phyloP scores from a whole-genome alignment of 2,113 vertebrate species.

The mouse (Mus musculus) region GRCm39 chr15:13854001-13854500 shows the following conservation, averaged over 20 bases:
- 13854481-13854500: constrained; percentile 37
- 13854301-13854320: constrained; percentile 37
- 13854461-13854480: neutral
- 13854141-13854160: neutral
- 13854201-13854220: neutral
- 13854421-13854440: constrained; percentile 59
- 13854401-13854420: constrained; percentile 66
- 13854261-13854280: constrained; percentile 29
- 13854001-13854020: neutral
- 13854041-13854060: neutral
- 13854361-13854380: constrained; percentile 29
- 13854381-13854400: constrained; percentile 70
- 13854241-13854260: constrained; percentile 43
- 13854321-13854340: constrained; percentile 52
- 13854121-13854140: neutral
- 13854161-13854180: neutral
- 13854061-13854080: constrained; percentile 9
- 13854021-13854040: neutral
- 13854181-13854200: constrained; percentile 15
- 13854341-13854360: constrained; percentile 60
- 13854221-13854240: neutral
- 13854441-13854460: constrained; percentile 44
- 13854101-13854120: neutral
- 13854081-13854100: neutral
- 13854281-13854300: constrained; percentile 37